Base-by-base conservation (phyloP, 2,888 invertebrate species). In the Andrena trimmerana region DNA sequence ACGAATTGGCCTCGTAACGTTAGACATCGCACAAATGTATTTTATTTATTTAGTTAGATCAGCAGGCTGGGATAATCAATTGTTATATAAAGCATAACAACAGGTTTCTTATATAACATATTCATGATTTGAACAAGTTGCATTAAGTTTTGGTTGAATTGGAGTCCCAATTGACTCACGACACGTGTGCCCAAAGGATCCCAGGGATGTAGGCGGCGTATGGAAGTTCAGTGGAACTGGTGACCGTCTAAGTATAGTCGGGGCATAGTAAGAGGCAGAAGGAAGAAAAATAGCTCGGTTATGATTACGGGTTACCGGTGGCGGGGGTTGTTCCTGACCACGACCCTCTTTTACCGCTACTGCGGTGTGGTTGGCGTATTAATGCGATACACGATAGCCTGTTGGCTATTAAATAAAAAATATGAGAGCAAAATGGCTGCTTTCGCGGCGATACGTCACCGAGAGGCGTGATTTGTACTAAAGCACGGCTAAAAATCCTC, bases 331-430 rank as follows among this genome's bases (percentile, higher is more conserved):
- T 86, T 89, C 72, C 82, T 77, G 87, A 88, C 86, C 86, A 86
- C 88, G 87, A 88, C 88, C 88, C 88, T 86, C 87, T 86, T 88
- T 88, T 84, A 88, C 87, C 86, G 86, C 87, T 86, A 87, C 86
- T 81, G 84, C 83, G 85, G 82, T 78, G 88, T 81, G 84, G 86
- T 89, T 83, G 83, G 84, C 80, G 88, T 89, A 89, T 89, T 89
- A 89, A 89, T 89, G 89, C 88, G 89, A 88, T 89, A 86, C 88
- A 89, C 89, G 89, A 89, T 89, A 86, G 86, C 88, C 89, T 83
- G 89, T 81, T 82, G 88, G 88, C 88, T 88, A 89, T 89, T 88
- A 89, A 88, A 88, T 88, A 88, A 89, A 89, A 89, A 89, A 89
- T 89, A 89, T 85, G 88, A 87, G 89, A 88, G 87, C 87, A 88